Base-by-base conservation (phyloP, 2,888 invertebrate genomes). In the Parnassius orleans region DNA sequence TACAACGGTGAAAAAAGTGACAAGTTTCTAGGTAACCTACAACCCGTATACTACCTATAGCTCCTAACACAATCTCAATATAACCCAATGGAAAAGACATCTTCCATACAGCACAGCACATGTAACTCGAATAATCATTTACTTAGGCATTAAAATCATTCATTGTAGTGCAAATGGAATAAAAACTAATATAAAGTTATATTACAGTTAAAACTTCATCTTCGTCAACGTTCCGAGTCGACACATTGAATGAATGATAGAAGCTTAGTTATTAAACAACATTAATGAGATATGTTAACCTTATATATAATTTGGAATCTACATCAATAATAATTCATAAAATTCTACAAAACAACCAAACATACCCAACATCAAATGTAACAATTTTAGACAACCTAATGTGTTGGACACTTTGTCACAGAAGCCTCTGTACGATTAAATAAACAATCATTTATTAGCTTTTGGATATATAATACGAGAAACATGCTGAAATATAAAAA, bases 271-370 rank as follows among this genome's bases (percentile, higher is more conserved):
- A 73, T 73, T 74, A 71, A 71, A 69, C 77, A 48, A 80, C 76
- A 78, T 72, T 72, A 69, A 78, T 80, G 74, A 80, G 86, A 85
- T 84, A 86, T 85, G 86, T 86, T 78, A 82, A 84, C 73, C 69
- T 81, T 79, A 62, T 57, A 43, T 33, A 56, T 53, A 62, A 74
- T 74, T 77, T 75, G 71, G 76, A 75, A 68, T 71, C 71, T 70
- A 41, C 76, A 69, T 72, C 63, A 66, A 71, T 66, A 66, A 64
- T 69, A 69, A 74, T 73, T 24, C 76, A 79, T 74, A 76, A 68
- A 79, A 77, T 75, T 73, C 74, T n/a, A 68, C 68, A 51, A 44
- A 66, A 65, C 65, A 66, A 66, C 63, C 47, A 73, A 67, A 69
- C 64, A 66, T 67, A 68, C 66, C 61, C 53, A 69, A 66, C 60